Base-by-base conservation (phyloP, 2,888 invertebrate species). In the Drosophila fungiperda region DNA sequence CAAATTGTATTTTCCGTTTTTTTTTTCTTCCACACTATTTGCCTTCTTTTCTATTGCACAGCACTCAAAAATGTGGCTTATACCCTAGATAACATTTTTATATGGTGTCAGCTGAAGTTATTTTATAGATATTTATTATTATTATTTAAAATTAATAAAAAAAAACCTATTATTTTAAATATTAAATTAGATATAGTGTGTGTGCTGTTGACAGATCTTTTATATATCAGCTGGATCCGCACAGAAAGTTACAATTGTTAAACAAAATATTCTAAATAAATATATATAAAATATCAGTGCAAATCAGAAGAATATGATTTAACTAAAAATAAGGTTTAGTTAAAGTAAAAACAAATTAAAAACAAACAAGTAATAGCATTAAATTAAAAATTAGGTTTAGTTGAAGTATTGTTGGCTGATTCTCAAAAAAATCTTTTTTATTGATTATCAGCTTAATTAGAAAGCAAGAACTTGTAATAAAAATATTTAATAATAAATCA, bases 1-100 rank as follows among this genome's bases (percentile, higher is more conserved):
- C 83, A 83, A 83, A 83, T 83, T 80, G 86, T 76, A 78, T 76
- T 83, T 76, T 53, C 5, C 5, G 64, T 54, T 7, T 55, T 38
- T 58, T 52, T 54, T 7, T 55, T 38, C 55, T 52, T 32, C 15
- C 15, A 1, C 15, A 45, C 45, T 23, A 45, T 55, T 54, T 40
- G 32, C 32, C 50, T 29, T 17, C 3, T 48, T 45, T 70, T 50
- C 23, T 11, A 52, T 15, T 45, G 54, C 49, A 26, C 48, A 42
- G 57, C 57, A 62, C 50, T 68, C 67, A 55, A 72, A 68, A 79
- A 76, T 71, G 59, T 61, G 48, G 20, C 17, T 12, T 26, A 32
- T 20, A 60, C 59, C 58, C 75, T 70, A 20, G 7, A 9, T 0
- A 7, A 6, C 12, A 8, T 11, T 23, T 2, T 0, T 0, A n/a